phyloP scores from a whole-genome alignment of 1,140 invertebrate species.

The Mactra quadrangularis region DNA sequence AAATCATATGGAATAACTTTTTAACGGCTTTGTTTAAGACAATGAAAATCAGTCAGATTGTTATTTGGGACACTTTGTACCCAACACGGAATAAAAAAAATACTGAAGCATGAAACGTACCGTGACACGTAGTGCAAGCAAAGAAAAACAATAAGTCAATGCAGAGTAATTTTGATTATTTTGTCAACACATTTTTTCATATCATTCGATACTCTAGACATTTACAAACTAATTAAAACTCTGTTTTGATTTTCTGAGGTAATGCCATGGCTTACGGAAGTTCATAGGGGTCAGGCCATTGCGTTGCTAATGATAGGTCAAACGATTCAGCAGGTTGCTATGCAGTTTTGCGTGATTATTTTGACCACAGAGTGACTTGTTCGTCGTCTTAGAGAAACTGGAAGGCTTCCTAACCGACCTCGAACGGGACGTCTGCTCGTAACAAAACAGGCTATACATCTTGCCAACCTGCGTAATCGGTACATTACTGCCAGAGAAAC shows the following conservation, averaged over 20 bases:
- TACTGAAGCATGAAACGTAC: conserved; percentile 1
- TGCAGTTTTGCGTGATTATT: conserved; percentile 22
- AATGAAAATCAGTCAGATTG: too few species aligned
- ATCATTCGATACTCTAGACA: conserved; percentile 7
- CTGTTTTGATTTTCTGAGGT: neutral
- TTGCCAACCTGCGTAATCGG: conserved; percentile 23
- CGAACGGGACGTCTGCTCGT: conserved; percentile 2
- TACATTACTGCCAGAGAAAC: conserved; percentile 15
- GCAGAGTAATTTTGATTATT: neutral
- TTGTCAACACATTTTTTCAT: conserved; percentile 5
- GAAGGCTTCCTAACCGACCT: conserved; percentile 14
- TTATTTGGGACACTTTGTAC: conserved; percentile 5
- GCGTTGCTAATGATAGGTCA: conserved; percentile 30
- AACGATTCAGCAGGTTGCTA: conserved; percentile 20
- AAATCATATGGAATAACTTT: too few species aligned
- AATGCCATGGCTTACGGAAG: conserved; percentile 1
- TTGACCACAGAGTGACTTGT: conserved; percentile 17
- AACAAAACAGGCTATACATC: conserved; percentile 31
- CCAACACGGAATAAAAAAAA: neutral
- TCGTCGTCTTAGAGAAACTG: conserved; percentile 17
- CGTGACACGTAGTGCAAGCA: neutral
- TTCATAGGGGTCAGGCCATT: conserved; percentile 15
- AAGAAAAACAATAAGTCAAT: neutral
- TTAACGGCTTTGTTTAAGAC: too few species aligned
- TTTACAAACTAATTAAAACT: neutral